Conservation (phyloP, 2,797 vertebrate species). For the Aulostomus chinensis region DNA sequence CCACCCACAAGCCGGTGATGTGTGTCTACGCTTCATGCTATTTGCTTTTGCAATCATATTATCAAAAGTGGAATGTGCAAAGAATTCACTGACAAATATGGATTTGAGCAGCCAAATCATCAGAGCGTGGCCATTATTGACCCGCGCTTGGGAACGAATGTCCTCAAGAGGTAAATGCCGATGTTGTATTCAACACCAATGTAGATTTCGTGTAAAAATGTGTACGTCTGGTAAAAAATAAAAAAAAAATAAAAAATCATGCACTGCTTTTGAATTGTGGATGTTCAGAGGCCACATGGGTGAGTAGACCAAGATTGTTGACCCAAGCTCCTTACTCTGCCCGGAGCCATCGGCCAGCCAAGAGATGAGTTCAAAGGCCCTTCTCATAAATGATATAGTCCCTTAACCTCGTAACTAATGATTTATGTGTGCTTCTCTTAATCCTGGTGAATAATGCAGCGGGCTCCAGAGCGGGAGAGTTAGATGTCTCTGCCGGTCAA, state of each 20-base stretch:
- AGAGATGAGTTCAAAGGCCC: not conserved
- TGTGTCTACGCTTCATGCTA: conserved; percentile 5
- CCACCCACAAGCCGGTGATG: not conserved
- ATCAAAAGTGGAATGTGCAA: not conserved
- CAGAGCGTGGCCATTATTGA: too few relatives aligned
- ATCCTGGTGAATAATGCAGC: conserved; percentile 13
- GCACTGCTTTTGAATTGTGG: not conserved
- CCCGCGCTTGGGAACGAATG: too few relatives aligned
- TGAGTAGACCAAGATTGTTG: conserved; percentile 2
- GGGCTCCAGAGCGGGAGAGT: not conserved
- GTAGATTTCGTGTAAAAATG: too few relatives aligned
- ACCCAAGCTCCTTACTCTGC: not conserved
- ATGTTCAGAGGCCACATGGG: too few relatives aligned
- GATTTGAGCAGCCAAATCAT: conserved; percentile 3
- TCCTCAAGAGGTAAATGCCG: not conserved
- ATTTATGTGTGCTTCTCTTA: not conserved
- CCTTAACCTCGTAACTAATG: conserved; percentile 11
- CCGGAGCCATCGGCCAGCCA: not conserved
- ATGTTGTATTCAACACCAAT: not conserved
- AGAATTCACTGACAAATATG: not conserved
- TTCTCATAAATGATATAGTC: not conserved
- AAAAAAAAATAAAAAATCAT: too few relatives aligned
- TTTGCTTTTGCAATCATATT: conserved; percentile 10
- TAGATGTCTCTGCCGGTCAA: not conserved
- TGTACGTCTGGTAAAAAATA: too few relatives aligned